These are phyloP conservation scores for Lithophane leautieri DNA, from an alignment of 2,888 invertebrate genomes.

Conservation along the genomic window DNA sequence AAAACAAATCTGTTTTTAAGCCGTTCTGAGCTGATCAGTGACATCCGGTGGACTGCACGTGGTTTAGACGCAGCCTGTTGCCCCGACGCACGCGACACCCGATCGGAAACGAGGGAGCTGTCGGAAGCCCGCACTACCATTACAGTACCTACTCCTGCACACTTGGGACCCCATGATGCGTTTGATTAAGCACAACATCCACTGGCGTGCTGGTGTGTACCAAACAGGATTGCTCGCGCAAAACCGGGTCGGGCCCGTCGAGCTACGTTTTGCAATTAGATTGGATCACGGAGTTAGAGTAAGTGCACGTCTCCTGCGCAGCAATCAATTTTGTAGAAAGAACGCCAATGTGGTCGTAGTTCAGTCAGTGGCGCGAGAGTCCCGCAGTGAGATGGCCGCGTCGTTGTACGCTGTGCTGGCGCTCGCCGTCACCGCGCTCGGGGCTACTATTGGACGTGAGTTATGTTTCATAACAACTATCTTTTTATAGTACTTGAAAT, in stretches of 20 bases:
- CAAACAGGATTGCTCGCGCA: neutral
- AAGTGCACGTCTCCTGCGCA: slow-evolving; percentile 70
- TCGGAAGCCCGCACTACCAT: slow-evolving; percentile 81
- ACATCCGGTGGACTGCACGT: slow-evolving; percentile 79
- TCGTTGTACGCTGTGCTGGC: slow-evolving; percentile 82
- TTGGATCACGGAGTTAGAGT: slow-evolving; percentile 20
- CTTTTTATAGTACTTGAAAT: slow-evolving; percentile 10
- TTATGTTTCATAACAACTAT: slow-evolving; percentile 64
- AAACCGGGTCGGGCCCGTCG: slow-evolving; percentile 27
- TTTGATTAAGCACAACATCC: slow-evolving; percentile 58
- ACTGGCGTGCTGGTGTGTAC: slow-evolving; percentile 55
- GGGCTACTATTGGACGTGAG: slow-evolving; percentile 87
- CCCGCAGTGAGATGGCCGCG: slow-evolving; percentile 83
- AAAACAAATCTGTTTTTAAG: slow-evolving; percentile 60
- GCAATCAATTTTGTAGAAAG: slow-evolving; percentile 81
- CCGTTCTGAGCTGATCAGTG: slow-evolving; percentile 70
- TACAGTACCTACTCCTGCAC: slow-evolving; percentile 62
- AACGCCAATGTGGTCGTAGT: slow-evolving; percentile 79
- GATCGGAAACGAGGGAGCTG: slow-evolving; percentile 80
- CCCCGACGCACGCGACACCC: slow-evolving; percentile 76
- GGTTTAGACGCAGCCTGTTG: slow-evolving; percentile 67
- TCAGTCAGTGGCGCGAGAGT: slow-evolving; percentile 86
- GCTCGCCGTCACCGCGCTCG: slow-evolving; percentile 84
- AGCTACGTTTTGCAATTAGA: slow-evolving; percentile 26
- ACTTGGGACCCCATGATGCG: slow-evolving; percentile 47